Conservation (phyloP, 2,113 vertebrate genomes). For the Mesembrinibis cayennensis region DNA sequence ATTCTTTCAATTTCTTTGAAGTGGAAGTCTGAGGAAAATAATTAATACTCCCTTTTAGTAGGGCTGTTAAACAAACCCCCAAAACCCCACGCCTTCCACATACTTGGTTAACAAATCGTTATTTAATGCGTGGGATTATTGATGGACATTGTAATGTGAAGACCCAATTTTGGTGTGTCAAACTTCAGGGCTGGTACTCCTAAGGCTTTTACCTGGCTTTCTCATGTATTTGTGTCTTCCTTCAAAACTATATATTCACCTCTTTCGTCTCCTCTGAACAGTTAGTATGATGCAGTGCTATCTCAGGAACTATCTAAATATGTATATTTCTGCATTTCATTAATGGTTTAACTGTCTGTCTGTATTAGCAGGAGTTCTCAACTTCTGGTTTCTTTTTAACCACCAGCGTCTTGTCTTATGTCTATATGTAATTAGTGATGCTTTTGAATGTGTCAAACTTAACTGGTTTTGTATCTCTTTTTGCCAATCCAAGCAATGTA, state of each 20-base stretch:
- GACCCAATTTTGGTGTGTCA: slow-evolving; percentile 14
- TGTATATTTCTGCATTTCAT: slow-evolving; percentile 58
- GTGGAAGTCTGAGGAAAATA: background rate
- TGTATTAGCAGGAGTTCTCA: background rate
- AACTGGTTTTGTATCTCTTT: slow-evolving; percentile 55
- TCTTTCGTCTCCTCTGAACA: background rate
- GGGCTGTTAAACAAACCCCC: background rate
- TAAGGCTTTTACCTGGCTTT: background rate
- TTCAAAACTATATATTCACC: background rate
- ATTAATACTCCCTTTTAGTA: background rate
- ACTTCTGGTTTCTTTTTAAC: slow-evolving; percentile 17
- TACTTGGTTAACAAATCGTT: background rate
- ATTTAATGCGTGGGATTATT: background rate
- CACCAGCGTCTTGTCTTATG: background rate
- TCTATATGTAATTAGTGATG: slow-evolving; percentile 39
- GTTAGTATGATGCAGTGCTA: background rate
- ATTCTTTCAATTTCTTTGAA: background rate
- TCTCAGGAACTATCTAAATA: slow-evolving; percentile 34
- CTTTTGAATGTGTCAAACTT: slow-evolving; percentile 40
- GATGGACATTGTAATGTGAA: background rate
- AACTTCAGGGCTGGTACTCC: background rate
- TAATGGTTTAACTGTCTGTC: background rate
- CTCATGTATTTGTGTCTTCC: background rate
- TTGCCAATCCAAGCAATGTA: slow-evolving; percentile 64
- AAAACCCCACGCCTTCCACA: background rate